A percentile compares a stretch with the other conserved stretches of the same genome.
Conservation (phyloP, 2,113 vertebrate species). For the Sceloporus tristichus region DNA sequence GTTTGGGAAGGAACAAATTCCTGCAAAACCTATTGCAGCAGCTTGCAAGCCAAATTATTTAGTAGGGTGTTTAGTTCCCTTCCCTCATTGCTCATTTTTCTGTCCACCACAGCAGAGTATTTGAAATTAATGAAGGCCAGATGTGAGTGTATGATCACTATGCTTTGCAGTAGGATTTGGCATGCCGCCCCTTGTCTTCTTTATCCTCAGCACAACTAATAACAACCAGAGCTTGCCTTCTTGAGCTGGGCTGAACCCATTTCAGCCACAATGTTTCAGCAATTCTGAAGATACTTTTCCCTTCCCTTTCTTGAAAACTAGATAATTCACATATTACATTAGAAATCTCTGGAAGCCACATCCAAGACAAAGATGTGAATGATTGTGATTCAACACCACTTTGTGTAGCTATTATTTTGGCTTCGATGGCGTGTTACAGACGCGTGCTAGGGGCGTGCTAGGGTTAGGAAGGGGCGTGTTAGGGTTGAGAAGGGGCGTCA, state of each 20-base stretch:
- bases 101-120: slow-evolving; percentile 61
- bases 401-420: neutral
- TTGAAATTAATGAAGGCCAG: slow-evolving; percentile 73
- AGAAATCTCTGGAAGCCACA: slow-evolving; percentile 59
- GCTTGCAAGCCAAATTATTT: neutral
- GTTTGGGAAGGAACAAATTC: neutral
- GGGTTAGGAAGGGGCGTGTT: no score
- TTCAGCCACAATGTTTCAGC: slow-evolving; percentile 62
- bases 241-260: slow-evolving; percentile 63
- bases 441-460: no score
- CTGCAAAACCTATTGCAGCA: slow-evolving; percentile 10
- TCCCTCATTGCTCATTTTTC: slow-evolving; percentile 28
- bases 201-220: slow-evolving; percentile 66
- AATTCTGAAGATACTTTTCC: slow-evolving; percentile 51
- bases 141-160: slow-evolving; percentile 61
- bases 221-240: slow-evolving; percentile 66
- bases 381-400: slow-evolving; percentile 23
- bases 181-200: slow-evolving; percentile 62
- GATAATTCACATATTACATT: slow-evolving; percentile 38
- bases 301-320: slow-evolving; percentile 43
- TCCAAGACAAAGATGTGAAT: neutral
- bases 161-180: slow-evolving; percentile 65
- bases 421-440: no score
- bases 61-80: slow-evolving; percentile 11
- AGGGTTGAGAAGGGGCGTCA: no score